Evolutionary conservation across 2,888 invertebrate species (phyloP).

Genomic region (Masnerella sp.): DNA sequence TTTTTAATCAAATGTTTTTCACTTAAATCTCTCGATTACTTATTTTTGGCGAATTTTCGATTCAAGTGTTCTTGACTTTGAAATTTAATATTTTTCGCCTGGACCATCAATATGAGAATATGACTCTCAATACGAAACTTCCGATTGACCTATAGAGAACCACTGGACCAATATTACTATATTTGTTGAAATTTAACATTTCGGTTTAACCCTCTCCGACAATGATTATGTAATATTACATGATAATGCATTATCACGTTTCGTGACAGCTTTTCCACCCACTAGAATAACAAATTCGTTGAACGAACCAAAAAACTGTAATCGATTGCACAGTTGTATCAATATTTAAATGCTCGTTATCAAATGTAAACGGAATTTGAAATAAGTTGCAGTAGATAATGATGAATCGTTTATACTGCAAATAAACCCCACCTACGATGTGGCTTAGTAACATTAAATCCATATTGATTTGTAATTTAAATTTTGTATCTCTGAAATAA

Average conservation of each 20-base stretch:
- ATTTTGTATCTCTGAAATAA: no score
- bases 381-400: slow-evolving; percentile 15
- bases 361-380: slow-evolving; percentile 23
- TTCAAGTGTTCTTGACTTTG: no score
- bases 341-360: slow-evolving; percentile 26
- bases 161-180: neutral
- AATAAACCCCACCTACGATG: no score
- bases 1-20: no score
- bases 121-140: neutral
- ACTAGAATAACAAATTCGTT: slow-evolving; percentile 13
- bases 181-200: slow-evolving; percentile 21
- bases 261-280: slow-evolving; percentile 1
- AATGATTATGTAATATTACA: slow-evolving; percentile 29
- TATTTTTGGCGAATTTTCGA: no score
- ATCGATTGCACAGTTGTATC: slow-evolving; percentile 23
- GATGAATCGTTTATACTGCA: no score
- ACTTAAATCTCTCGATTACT: no score
- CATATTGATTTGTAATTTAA: no score
- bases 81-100: no score
- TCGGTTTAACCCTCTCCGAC: slow-evolving; percentile 9
- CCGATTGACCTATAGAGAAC: no score
- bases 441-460: no score
- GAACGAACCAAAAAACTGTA: slow-evolving; percentile 25
- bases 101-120: no score
- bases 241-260: slow-evolving; percentile 36